phyloP scores from a whole-genome alignment of 2,888 invertebrate genomes.

The Drosophila fungiperda region DNA sequence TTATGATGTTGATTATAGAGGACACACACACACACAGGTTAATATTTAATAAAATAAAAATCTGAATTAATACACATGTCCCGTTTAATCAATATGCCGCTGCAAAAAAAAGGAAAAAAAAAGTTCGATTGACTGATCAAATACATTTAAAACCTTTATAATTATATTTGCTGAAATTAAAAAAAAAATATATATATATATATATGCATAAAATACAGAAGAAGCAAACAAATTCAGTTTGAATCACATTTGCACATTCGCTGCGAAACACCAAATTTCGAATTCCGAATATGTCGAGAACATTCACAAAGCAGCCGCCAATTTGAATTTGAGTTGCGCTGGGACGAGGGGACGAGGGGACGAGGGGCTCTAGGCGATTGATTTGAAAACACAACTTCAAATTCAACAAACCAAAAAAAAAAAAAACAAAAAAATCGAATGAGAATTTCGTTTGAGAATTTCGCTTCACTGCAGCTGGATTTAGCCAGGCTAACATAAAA shows the following conservation, averaged over 20 bases:
- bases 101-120: not conserved
- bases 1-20: no score
- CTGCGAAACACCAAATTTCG: not conserved
- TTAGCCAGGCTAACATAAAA: slow-evolving; percentile 10
- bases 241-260: slow-evolving; percentile 19
- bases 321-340: slow-evolving; percentile 15
- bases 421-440: slow-evolving; percentile 19
- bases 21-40: not conserved
- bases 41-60: not conserved
- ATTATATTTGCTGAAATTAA: not conserved
- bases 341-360: not conserved
- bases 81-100: not conserved
- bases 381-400: slow-evolving; percentile 16
- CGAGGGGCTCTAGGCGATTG: not conserved
- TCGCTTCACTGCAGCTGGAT: slow-evolving; percentile 29
- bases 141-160: not conserved
- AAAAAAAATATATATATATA: not conserved
- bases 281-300: slow-evolving; percentile 14
- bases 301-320: slow-evolving; percentile 18
- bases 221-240: slow-evolving; percentile 31
- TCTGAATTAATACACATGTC: not conserved
- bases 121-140: not conserved
- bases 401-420: slow-evolving; percentile 9
- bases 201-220: not conserved
- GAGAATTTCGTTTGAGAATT: slow-evolving; percentile 41